A percentile compares a stretch with the other conserved stretches of the same genome.
These are phyloP conservation scores for Empidonax traillii DNA, from an alignment of 2,113 vertebrate genomes.

Conservation along the genomic window DNA sequence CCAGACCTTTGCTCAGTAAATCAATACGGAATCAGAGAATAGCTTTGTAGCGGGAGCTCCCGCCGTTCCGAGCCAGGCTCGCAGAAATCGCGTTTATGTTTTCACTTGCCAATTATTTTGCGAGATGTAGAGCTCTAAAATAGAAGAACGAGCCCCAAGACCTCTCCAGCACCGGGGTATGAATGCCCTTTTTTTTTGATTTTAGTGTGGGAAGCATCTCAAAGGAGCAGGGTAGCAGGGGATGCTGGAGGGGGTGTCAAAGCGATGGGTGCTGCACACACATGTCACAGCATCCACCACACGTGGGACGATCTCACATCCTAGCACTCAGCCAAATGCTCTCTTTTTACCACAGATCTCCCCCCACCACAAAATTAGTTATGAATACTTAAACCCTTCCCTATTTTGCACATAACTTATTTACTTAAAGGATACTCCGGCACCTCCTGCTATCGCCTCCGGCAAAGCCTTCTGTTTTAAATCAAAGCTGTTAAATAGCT, in stretches of 20 bases:
- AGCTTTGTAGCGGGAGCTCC: background rate
- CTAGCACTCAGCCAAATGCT: background rate
- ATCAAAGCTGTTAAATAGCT: constrained; percentile 43
- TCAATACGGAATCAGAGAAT: background rate
- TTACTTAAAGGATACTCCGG: background rate
- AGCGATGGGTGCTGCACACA: background rate
- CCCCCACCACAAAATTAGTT: background rate
- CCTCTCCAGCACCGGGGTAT: background rate
- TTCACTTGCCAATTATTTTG: background rate
- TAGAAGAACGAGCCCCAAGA: background rate
- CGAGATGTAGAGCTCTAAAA: background rate
- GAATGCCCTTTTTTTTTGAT: background rate
- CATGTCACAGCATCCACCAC: background rate
- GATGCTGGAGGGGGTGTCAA: background rate
- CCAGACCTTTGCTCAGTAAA: background rate
- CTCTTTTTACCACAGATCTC: background rate
- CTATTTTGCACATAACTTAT: background rate
- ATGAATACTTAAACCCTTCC: background rate
- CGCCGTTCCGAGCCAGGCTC: rapidly evolving
- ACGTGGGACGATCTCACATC: background rate
- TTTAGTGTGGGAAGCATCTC: background rate
- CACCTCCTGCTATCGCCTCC: background rate
- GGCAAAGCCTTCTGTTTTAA: constrained; percentile 35
- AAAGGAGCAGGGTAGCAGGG: background rate
- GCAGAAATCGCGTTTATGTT: background rate